Evolutionary conservation across 2,113 vertebrate genomes (phyloP).

Genomic region (Paraplagusia blochii): DNA sequence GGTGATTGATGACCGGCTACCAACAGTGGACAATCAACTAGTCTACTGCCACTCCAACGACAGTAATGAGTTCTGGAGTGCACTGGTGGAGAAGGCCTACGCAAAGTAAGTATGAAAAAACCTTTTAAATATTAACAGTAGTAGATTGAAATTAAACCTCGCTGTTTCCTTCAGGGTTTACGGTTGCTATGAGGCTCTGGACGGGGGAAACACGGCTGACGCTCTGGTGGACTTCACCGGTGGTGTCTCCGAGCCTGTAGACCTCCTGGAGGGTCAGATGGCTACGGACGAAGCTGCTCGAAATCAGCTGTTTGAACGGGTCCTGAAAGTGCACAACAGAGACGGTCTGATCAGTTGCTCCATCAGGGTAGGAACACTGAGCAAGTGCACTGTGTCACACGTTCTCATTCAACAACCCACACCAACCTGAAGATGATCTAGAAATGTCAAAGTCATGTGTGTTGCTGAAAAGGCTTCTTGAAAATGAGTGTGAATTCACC

Average conservation of each 20-base stretch:
- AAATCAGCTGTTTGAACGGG: constrained; percentile 88
- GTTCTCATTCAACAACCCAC: neutral
- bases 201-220: constrained; percentile 95
- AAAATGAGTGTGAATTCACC: too few relatives aligned
- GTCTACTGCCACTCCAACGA: constrained; percentile 98
- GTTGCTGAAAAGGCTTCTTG: neutral
- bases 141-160: neutral
- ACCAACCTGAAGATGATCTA: neutral
- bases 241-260: constrained; percentile 89
- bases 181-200: constrained; percentile 92
- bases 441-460: too few relatives aligned
- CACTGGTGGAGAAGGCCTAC: constrained; percentile 97
- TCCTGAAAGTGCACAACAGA: constrained; percentile 91
- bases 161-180: constrained; percentile 75
- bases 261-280: constrained; percentile 86
- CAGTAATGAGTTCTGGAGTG: constrained; percentile 95
- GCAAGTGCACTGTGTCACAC: neutral
- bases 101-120: constrained; percentile 86
- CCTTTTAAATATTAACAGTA: neutral
- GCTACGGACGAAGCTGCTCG: constrained; percentile 79
- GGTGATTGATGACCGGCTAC: constrained; percentile 93
- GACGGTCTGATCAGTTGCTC: constrained; percentile 97
- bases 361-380: constrained; percentile 82
- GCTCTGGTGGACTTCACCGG: constrained; percentile 96
- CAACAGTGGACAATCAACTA: constrained; percentile 89